A percentile compares a stretch with the other conserved stretches of the same genome.
phyloP scores from a whole-genome alignment of 1,140 invertebrate species.

The Copidosoma floridanum region DNA sequence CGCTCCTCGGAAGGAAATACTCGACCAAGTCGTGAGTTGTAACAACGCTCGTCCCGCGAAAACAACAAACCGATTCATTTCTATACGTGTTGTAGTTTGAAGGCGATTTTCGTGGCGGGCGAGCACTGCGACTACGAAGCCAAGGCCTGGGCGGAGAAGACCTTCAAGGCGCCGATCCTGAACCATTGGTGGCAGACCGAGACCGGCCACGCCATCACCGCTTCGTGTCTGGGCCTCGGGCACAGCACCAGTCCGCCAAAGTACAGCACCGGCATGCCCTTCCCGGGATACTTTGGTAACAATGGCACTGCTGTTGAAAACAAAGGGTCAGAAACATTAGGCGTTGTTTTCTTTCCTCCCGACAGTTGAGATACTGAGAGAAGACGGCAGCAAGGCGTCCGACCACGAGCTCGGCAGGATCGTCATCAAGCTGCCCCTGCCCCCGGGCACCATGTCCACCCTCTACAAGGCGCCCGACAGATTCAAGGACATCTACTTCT shows the following conservation, averaged over 20 bases:
- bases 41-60: no score
- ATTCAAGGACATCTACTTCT: slow-evolving; percentile 80
- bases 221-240: slow-evolving; percentile 76
- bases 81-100: slow-evolving; percentile 58
- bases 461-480: slow-evolving; percentile 80
- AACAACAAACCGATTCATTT: no score
- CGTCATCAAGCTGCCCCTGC: slow-evolving; percentile 80
- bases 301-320: no score
- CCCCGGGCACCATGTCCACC: slow-evolving; percentile 82
- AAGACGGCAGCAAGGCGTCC: slow-evolving; percentile 68
- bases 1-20: slow-evolving; percentile 67
- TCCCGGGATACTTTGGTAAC: slow-evolving; percentile 81
- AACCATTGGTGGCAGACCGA: slow-evolving; percentile 98
- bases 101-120: slow-evolving; percentile 83
- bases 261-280: slow-evolving; percentile 70
- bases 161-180: slow-evolving; percentile 79
- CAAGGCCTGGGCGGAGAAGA: slow-evolving; percentile 78
- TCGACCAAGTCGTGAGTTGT: slow-evolving; percentile 64
- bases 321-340: no score
- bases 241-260: slow-evolving; percentile 66
- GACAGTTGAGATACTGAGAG: slow-evolving; percentile 70
- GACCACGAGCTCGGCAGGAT: slow-evolving; percentile 78
- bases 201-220: slow-evolving; percentile 86
- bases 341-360: background rate
- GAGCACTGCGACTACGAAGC: slow-evolving; percentile 93